A percentile compares a stretch with the other conserved stretches of the same genome.
Conservation (phyloP, 2,888 invertebrate genomes). For the Trichopria drosophilae region DNA sequence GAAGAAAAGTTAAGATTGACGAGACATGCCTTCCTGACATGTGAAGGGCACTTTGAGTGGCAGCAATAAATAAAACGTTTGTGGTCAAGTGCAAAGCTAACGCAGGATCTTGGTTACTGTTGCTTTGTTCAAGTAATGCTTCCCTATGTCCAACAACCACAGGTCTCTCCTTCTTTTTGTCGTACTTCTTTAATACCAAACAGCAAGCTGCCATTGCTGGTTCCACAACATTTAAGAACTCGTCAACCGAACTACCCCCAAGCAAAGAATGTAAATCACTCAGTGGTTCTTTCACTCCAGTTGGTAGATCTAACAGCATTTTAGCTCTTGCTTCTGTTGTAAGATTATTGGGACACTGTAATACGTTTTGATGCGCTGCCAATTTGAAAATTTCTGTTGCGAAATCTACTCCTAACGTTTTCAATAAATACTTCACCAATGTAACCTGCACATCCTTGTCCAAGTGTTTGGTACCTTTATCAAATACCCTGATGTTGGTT, state of each 20-base stretch:
- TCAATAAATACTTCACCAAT: slow-evolving; percentile 80
- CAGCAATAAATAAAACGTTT: slow-evolving; percentile 77
- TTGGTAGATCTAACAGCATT: slow-evolving; percentile 68
- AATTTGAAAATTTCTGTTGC: slow-evolving; percentile 78
- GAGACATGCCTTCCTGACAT: slow-evolving; percentile 94
- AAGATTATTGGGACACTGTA: slow-evolving; percentile 64
- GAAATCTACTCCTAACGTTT: slow-evolving; percentile 81
- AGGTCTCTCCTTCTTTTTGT: slow-evolving; percentile 84
- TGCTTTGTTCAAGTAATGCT: slow-evolving; percentile 77
- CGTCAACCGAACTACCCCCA: slow-evolving; percentile 72
- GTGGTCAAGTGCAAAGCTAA: slow-evolving; percentile 76
- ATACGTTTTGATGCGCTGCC: slow-evolving; percentile 68
- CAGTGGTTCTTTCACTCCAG: slow-evolving; percentile 70
- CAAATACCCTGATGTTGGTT: slow-evolving; percentile 76
- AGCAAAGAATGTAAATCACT: slow-evolving; percentile 71
- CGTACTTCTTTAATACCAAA: slow-evolving; percentile 83
- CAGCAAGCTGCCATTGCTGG: slow-evolving; percentile 71
- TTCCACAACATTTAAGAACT: slow-evolving; percentile 78
- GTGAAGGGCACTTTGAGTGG: slow-evolving; percentile 82
- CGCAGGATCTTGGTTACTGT: slow-evolving; percentile 75
- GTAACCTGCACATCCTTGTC: slow-evolving; percentile 68
- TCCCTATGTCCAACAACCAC: slow-evolving; percentile 79
- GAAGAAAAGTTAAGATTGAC: slow-evolving; percentile 73
- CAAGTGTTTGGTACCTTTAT: slow-evolving; percentile 74
- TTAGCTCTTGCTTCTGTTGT: slow-evolving; percentile 69